A percentile compares a stretch with the other conserved stretches of the same genome.
These are phyloP conservation scores for Lasioglossum morio DNA, from an alignment of 2,888 invertebrate species.

Conservation along the genomic window DNA sequence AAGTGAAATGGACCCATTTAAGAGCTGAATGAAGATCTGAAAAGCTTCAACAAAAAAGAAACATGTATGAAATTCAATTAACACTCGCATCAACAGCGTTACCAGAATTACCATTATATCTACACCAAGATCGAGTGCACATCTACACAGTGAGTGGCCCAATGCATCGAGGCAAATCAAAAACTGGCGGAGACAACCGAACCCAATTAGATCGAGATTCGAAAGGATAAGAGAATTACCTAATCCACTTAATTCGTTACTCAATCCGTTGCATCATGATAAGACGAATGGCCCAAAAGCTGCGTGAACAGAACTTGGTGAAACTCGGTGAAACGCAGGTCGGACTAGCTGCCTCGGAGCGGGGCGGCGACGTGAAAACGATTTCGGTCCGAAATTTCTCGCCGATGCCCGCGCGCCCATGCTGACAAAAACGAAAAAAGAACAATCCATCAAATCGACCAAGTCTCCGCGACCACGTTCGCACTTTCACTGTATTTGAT, in stretches of 20 bases:
- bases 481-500: conserved; percentile 66
- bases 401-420: conserved; percentile 32
- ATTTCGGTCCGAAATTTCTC: conserved; percentile 57
- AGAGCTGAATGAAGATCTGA: no score
- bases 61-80: background rate
- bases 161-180: background rate
- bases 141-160: background rate
- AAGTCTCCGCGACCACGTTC: conserved; percentile 41
- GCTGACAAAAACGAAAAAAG: conserved; percentile 14
- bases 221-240: conserved; percentile 61
- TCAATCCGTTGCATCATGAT: conserved; percentile 72
- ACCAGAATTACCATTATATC: background rate
- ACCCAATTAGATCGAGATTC: conserved; percentile 55
- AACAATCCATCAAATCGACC: conserved; percentile 29
- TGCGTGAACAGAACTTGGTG: conserved; percentile 67
- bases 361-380: conserved; percentile 48
- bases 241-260: conserved; percentile 64
- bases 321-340: conserved; percentile 78
- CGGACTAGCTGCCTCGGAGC: conserved; percentile 43
- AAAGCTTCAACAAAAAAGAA: background rate
- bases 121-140: background rate
- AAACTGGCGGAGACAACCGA: conserved; percentile 1
- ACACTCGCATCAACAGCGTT: background rate
- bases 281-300: conserved; percentile 65
- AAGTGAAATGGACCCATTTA: no score